Conservation (phyloP, 2,888 invertebrate species). For the Nomada ferruginata region DNA sequence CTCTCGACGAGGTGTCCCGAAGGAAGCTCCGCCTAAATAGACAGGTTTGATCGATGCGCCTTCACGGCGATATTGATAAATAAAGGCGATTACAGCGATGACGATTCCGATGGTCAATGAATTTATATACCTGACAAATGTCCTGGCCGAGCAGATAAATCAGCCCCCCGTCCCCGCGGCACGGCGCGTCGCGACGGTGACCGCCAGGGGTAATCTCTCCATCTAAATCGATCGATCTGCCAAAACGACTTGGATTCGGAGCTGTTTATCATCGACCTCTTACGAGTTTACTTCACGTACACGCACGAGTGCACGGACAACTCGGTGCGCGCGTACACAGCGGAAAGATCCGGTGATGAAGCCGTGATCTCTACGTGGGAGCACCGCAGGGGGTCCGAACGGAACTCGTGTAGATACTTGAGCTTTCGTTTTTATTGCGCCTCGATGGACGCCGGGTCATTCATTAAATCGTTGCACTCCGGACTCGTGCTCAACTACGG, state of each 20-base stretch:
- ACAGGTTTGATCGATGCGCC: constrained; percentile 71
- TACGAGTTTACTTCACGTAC: constrained; percentile 71
- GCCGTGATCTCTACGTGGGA: constrained; percentile 80
- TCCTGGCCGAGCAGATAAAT: constrained; percentile 66
- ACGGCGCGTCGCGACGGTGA: constrained; percentile 44
- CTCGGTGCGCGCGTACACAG: constrained; percentile 33
- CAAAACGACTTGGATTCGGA: constrained; percentile 76
- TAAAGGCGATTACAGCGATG: constrained; percentile 75
- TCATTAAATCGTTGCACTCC: constrained; percentile 63
- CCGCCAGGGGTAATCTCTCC: constrained; percentile 76
- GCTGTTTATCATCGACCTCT: constrained; percentile 73
- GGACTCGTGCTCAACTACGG: not conserved
- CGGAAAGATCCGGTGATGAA: constrained; percentile 70
- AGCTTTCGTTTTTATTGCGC: constrained; percentile 68
- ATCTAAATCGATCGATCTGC: constrained; percentile 82
- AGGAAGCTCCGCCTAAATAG: constrained; percentile 68
- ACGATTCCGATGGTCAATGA: constrained; percentile 74
- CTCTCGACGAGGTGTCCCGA: constrained; percentile 41
- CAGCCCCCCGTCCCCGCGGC: constrained; percentile 42
- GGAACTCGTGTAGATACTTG: constrained; percentile 75
- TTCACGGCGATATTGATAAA: constrained; percentile 73
- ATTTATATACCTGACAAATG: constrained; percentile 75
- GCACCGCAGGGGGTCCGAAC: constrained; percentile 79
- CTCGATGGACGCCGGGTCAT: constrained; percentile 66
- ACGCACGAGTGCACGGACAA: constrained; percentile 37